Percentiles rank a stretch among this genome's conserved stretches.
phyloP scores from a whole-genome alignment of 2,113 vertebrate genomes.

The Conger conger region DNA sequence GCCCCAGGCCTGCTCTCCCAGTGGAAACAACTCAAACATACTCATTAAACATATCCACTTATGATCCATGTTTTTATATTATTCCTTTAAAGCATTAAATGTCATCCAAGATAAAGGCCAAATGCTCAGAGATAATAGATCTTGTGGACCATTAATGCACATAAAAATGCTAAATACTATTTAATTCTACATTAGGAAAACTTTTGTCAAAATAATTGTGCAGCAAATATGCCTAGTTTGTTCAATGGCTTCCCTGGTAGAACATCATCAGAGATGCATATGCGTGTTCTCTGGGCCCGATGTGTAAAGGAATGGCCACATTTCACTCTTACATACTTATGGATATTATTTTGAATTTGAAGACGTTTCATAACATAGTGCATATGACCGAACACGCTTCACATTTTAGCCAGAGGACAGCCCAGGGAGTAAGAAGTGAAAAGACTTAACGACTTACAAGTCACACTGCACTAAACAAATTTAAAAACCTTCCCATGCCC shows the following conservation, averaged over 20 bases:
- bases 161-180: neutral
- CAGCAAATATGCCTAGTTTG: too few relatives aligned
- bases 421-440: neutral
- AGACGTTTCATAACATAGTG: neutral
- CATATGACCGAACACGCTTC: neutral
- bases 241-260: too few relatives aligned
- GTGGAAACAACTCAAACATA: neutral
- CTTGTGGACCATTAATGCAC: neutral
- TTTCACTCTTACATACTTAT: neutral
- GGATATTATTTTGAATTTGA: neutral
- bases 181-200: neutral
- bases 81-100: neutral
- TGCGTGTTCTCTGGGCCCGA: neutral
- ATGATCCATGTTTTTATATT: neutral
- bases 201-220: neutral
- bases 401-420: neutral
- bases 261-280: neutral
- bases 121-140: neutral
- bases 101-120: neutral
- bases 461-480: neutral
- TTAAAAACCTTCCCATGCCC: conserved; percentile 9
- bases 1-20: neutral
- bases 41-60: neutral
- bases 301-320: neutral
- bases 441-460: neutral